Percentiles rank a stretch among this genome's conserved stretches.
Conservation (phyloP, 2,797 vertebrate genomes). For the Scomberomorus guttatus region DNA sequence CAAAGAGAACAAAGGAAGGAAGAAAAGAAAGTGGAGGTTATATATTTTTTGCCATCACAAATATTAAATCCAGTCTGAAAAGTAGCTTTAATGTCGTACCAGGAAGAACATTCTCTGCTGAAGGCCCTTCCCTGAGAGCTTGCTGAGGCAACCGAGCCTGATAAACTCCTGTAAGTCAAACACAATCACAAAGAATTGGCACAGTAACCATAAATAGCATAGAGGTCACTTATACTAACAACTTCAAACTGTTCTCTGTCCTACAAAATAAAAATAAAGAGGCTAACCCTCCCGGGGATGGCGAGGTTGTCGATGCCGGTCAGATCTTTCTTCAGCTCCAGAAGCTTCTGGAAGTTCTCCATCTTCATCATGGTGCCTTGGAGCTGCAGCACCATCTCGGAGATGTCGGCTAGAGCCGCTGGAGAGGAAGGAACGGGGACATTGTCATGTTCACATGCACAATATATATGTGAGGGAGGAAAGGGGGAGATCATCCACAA, state of each 20-base stretch:
- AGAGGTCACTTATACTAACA: too few relatives aligned
- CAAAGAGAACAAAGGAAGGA: not conserved
- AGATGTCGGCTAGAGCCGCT: conserved; percentile 95
- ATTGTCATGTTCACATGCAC: too few relatives aligned
- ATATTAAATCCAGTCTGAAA: not conserved
- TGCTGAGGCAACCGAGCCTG: conserved; percentile 95
- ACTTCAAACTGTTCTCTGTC: not conserved
- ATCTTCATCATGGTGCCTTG: conserved; percentile 96
- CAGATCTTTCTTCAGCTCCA: conserved; percentile 96
- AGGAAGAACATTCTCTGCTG: conserved; percentile 99
- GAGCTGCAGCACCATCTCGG: conserved; percentile 93
- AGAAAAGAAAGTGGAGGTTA: rapidly evolving
- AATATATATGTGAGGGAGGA: rapidly evolving
- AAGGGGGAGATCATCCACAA: not conserved
- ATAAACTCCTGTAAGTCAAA: conserved; percentile 92
- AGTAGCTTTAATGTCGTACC: conserved; percentile 79
- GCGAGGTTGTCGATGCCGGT: conserved; percentile 93
- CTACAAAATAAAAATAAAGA: not conserved
- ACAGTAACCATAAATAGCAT: too few relatives aligned
- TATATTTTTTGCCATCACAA: not conserved
- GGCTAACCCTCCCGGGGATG: conserved; percentile 89
- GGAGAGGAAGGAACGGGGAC: not conserved
- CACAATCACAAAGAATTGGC: conserved; percentile 6
- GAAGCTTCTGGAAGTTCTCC: conserved; percentile 98
- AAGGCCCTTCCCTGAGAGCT: conserved; percentile 96